Evolutionary conservation across 1,140 invertebrate species (phyloP), one percentile per base, ranked within the genome.

Genomic region (Drosophila ananassae): DNA sequence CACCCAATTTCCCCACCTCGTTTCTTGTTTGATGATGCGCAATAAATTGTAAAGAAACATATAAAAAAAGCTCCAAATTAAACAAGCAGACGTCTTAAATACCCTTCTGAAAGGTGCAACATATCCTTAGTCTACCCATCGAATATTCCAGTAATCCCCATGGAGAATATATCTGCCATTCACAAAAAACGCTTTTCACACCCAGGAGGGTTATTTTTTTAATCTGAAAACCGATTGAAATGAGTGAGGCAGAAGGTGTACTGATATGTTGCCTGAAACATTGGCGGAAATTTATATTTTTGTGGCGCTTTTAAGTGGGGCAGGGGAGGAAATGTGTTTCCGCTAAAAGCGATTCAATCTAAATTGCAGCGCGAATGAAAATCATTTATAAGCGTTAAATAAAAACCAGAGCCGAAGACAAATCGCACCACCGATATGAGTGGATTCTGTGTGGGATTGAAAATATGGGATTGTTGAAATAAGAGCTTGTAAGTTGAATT

Each of bases 321-420:
- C 2, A 54, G 39, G 24, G 57, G 25, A 41, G 32, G 41, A 56
- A 60, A 62, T 41, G 63, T 24, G n/a, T 34, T 73, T 59, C 13
- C 8, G 24, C 34, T 44, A 32, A 75, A 56, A 79, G 64, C 52
- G 80, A 71, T 84, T 71, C 47, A 51, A 80, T 71, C 77, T 71
- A 77, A 85, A 85, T 85, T 84, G 73, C 81, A 74, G 54, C 32
- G 73, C 46, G 57, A 50, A 61, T 64, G 46, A 66, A 83, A 79
- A 68, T 64, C 74, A 84, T 84, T 84, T 79, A 73, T 77, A 61
- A 71, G 44, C 64, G 52, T 59, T 64, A 24, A 52, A 77, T 48
- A 67, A 53, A 59, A 60, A 56, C 50, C 54, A 77, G 63, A 68
- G 46, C 55, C 24, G 39, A 41, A 62, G 51, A 74, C 52, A 77